Percentiles rank a stretch among this genome's conserved stretches.
Evolutionary conservation across 37 sponge, comb jelly and placozoan species (phyloP).

Genomic region (Diacarnus erythraeanus): DNA sequence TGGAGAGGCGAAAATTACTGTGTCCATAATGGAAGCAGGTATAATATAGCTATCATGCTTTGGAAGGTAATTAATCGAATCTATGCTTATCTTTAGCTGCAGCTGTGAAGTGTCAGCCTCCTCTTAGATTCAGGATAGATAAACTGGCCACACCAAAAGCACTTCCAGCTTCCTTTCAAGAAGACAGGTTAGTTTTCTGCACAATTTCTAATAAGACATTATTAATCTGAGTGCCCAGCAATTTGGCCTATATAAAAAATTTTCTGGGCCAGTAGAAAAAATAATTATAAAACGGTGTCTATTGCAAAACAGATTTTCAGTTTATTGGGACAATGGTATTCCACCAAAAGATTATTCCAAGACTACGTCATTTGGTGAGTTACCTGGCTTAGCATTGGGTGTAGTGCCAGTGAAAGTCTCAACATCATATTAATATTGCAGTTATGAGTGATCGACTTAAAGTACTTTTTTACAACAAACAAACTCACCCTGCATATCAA

Average conservation of each 20-base stretch:
- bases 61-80: too few relatives aligned
- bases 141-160: constrained; percentile 53
- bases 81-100: too few relatives aligned
- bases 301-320: constrained; percentile 59
- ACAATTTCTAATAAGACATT: background rate
- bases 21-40: too few relatives aligned
- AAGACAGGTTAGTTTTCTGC: constrained; percentile 88
- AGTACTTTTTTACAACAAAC: constrained; percentile 57
- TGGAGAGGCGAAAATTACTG: too few relatives aligned
- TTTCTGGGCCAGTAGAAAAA: too few relatives aligned
- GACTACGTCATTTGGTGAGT: constrained; percentile 59
- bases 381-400: background rate
- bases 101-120: too few relatives aligned
- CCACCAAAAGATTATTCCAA: constrained; percentile 69
- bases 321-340: constrained; percentile 83
- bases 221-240: background rate
- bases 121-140: background rate
- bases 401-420: background rate
- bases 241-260: background rate
- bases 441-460: constrained; percentile 58
- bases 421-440: constrained; percentile 6
- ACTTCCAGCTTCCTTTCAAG: constrained; percentile 63
- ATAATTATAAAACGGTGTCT: too few relatives aligned
- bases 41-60: too few relatives aligned
- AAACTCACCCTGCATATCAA: background rate